Percentiles rank a stretch among this genome's conserved stretches.
phyloP scores from a whole-genome alignment of 1,140 invertebrate genomes.

The Caenorhabditis briggsae region DNA sequence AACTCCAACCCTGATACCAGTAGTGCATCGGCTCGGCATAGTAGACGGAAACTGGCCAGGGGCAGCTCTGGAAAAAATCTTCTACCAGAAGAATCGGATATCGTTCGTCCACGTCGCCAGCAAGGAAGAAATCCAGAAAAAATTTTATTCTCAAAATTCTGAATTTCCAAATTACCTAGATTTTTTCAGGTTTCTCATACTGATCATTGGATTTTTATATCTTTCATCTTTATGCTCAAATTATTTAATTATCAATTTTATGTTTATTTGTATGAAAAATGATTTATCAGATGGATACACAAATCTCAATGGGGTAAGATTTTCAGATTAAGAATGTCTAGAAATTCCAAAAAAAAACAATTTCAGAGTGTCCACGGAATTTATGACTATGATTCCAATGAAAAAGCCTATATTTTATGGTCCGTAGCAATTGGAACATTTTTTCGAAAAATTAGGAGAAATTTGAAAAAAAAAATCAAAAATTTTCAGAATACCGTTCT shows the following conservation, averaged over 20 bases:
- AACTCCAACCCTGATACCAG: no score
- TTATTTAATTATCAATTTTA: conserved; percentile 59
- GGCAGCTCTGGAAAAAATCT: no score
- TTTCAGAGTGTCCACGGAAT: conserved; percentile 9
- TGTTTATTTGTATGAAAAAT: conserved; percentile 59
- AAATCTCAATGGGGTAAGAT: not conserved
- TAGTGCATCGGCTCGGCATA: no score
- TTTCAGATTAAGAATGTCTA: not conserved
- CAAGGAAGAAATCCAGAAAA: no score
- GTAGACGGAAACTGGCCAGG: no score
- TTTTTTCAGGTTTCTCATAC: conserved; percentile 30
- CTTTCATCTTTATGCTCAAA: conserved; percentile 49
- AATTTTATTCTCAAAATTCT: no score
- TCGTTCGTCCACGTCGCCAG: no score
- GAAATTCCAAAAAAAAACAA: not conserved
- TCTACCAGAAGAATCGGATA: no score
- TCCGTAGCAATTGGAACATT: conserved; percentile 53
- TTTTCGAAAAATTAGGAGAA: conserved; percentile 51
- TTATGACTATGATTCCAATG: conserved; percentile 19
- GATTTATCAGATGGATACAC: conserved; percentile 13
- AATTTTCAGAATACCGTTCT: conserved; percentile 49
- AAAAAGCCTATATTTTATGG: conserved; percentile 57
- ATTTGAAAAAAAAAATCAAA: no score
- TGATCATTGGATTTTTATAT: conserved; percentile 31
- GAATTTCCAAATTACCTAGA: not conserved